A percentile compares a stretch with the other conserved stretches of the same genome.
Conservation (phyloP, 2,113 vertebrate genomes). For the Toxotes jaculatrix region DNA sequence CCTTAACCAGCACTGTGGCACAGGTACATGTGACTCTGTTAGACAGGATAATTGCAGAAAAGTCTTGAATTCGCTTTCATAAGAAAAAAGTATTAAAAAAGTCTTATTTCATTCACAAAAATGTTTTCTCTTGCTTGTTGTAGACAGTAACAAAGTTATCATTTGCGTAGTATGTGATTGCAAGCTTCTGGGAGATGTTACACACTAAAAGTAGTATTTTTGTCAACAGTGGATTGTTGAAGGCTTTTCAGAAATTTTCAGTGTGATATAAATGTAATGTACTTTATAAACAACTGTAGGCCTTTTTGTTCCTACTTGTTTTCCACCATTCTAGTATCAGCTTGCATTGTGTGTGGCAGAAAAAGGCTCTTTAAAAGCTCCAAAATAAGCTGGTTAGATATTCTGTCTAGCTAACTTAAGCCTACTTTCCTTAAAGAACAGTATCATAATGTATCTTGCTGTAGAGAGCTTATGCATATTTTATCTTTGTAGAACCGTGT, state of each 20-base stretch:
- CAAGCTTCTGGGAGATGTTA: too few relatives aligned
- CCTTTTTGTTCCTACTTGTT: background rate
- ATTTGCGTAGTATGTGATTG: too few relatives aligned
- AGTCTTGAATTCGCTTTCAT: background rate
- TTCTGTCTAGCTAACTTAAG: background rate
- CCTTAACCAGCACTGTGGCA: conserved; percentile 86
- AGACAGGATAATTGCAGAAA: background rate
- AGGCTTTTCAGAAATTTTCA: background rate
- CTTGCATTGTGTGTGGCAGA: background rate
- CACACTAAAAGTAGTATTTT: too few relatives aligned
- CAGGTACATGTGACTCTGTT: conserved; percentile 51
- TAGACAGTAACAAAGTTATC: background rate
- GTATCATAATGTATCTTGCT: background rate
- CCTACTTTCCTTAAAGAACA: background rate
- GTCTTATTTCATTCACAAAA: background rate
- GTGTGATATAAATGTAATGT: background rate
- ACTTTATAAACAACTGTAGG: background rate
- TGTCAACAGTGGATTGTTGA: background rate
- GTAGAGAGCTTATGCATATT: fast-evolving
- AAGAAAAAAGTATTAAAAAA: too few relatives aligned
- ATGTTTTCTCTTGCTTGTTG: background rate
- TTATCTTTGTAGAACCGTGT: conserved; percentile 81
- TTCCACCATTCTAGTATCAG: background rate
- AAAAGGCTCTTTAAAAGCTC: background rate
- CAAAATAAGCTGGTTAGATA: background rate